Evolutionary conservation across 2,797 vertebrate genomes (phyloP).

Genomic region (Taenioides sp.): DNA sequence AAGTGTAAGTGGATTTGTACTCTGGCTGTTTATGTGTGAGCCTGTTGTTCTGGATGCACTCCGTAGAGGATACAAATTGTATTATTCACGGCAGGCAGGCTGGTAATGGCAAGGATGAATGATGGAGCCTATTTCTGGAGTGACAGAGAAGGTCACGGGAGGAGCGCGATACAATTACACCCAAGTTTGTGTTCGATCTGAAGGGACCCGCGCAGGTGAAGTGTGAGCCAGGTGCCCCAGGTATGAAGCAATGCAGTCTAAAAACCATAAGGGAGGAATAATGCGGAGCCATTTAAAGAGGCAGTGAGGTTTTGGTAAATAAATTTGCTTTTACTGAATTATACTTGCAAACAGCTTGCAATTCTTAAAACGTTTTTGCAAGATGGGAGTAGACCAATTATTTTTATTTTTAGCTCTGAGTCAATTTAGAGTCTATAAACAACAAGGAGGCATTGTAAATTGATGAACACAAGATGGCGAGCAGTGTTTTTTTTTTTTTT

Average conservation of each 20-base stretch:
- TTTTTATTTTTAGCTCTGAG: conserved; percentile 28
- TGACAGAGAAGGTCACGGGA: conserved; percentile 81
- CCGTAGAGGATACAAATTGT: conserved; percentile 84
- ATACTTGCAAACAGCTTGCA: conserved; percentile 32
- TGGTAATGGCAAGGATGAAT: conserved; percentile 80
- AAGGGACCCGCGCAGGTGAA: conserved; percentile 50
- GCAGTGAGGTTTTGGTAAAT: conserved; percentile 52
- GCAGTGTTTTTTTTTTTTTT: neutral
- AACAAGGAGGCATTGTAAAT: conserved; percentile 28
- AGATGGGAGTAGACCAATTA: conserved; percentile 21
- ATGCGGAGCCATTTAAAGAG: conserved; percentile 27
- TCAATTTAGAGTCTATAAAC: conserved; percentile 37
- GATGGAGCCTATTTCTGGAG: conserved; percentile 76
- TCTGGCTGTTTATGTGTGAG: conserved; percentile 79
- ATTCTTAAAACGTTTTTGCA: conserved; percentile 33
- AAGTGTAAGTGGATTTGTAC: conserved; percentile 77
- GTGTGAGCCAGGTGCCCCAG: conserved; percentile 28
- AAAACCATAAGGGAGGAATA: conserved; percentile 25
- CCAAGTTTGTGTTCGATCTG: conserved; percentile 70
- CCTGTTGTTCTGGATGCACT: conserved; percentile 81
- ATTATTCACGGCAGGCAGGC: conserved; percentile 82
- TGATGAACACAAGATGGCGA: conserved; percentile 27
- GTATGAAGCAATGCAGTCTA: conserved; percentile 33
- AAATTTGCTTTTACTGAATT: conserved; percentile 51
- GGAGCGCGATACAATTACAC: conserved; percentile 75